These are phyloP conservation scores for Agrilus cyanescens DNA, from an alignment of 2,888 invertebrate genomes.

Conservation along the genomic window DNA sequence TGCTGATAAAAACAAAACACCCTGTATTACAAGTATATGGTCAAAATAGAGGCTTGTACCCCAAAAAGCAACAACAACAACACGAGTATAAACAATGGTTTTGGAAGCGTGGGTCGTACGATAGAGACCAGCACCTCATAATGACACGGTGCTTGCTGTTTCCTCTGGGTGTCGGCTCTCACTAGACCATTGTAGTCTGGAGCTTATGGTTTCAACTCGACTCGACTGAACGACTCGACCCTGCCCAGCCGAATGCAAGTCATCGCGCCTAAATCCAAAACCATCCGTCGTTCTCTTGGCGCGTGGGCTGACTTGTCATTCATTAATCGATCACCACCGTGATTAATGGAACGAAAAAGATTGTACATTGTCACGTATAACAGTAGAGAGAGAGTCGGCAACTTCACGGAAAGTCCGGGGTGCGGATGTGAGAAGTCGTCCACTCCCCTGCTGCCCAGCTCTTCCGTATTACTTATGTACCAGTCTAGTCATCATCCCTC, in stretches of 20 bases:
- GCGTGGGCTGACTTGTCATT: constrained; percentile 20
- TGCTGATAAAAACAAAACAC: no score
- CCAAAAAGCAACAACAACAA: no score
- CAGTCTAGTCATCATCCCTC: no score
- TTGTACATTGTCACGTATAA: constrained; percentile 21
- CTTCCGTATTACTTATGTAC: no score
- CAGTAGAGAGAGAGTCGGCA: constrained; percentile 6
- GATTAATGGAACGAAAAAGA: constrained; percentile 20
- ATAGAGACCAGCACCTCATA: constrained; percentile 20
- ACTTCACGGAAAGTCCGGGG: no score
- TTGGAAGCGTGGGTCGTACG: constrained; percentile 15
- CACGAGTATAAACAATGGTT: neutral
- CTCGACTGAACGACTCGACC: constrained; percentile 5
- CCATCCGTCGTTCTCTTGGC: constrained; percentile 14
- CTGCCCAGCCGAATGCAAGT: constrained; percentile 20
- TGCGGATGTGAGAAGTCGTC: no score
- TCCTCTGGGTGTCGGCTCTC: constrained; percentile 20
- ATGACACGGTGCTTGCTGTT: constrained; percentile 20
- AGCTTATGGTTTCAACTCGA: no score
- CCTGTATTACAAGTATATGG: no score
- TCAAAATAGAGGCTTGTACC: no score
- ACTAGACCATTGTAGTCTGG: constrained; percentile 23
- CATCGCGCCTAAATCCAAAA: constrained; percentile 18
- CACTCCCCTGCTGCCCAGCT: no score
- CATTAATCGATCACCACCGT: constrained; percentile 23